Conservation (phyloP, 2,888 invertebrate species). For the Calliopum simillimum region DNA sequence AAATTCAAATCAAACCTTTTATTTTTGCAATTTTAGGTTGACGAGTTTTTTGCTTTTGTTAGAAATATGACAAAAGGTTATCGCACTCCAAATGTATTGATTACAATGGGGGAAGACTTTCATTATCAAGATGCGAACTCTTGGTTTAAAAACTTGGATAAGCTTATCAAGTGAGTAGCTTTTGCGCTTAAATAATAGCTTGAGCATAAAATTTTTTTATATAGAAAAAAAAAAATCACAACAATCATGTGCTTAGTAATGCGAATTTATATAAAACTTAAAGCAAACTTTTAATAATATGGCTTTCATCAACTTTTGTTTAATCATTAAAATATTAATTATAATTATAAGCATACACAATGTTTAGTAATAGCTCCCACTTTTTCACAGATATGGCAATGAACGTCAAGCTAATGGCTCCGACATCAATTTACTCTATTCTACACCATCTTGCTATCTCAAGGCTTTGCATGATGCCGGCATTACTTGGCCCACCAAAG, state of each 20-base stretch:
- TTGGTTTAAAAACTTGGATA: constrained; percentile 90
- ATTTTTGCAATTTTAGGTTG: constrained; percentile 67
- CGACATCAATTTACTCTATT: constrained; percentile 83
- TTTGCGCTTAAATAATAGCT: constrained; percentile 51
- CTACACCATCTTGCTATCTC: constrained; percentile 87
- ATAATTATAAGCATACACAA: not conserved
- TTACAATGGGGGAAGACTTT: constrained; percentile 95
- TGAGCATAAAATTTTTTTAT: no score
- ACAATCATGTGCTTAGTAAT: no score
- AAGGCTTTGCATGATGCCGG: constrained; percentile 80
- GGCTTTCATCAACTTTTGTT: constrained; percentile 26
- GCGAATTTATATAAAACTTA: no score
- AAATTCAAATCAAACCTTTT: not conserved
- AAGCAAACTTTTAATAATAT: not conserved
- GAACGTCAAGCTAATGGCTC: constrained; percentile 69
- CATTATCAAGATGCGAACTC: constrained; percentile 80
- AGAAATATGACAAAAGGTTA: constrained; percentile 70
- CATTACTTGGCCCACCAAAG: constrained; percentile 77
- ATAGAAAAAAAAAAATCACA: no score
- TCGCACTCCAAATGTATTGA: constrained; percentile 80
- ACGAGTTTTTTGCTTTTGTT: constrained; percentile 71
- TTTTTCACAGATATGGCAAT: constrained; percentile 57
- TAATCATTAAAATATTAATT: not conserved
- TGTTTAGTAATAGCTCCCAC: not conserved
- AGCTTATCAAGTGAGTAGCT: constrained; percentile 79